These are phyloP conservation scores for Malurus melanocephalus DNA, from an alignment of 2,113 vertebrate genomes.

Conservation along the genomic window DNA sequence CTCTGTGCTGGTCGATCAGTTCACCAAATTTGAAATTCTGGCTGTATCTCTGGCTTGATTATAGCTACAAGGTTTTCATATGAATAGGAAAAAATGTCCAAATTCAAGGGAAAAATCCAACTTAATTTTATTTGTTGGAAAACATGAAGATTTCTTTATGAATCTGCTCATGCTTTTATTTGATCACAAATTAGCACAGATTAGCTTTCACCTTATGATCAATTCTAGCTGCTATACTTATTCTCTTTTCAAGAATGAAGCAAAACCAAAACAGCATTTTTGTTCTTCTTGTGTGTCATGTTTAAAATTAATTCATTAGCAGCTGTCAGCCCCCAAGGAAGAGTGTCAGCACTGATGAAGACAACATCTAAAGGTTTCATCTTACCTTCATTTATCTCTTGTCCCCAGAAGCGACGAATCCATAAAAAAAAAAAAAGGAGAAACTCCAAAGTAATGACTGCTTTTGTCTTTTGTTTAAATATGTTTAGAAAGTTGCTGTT, in stretches of 20 bases:
- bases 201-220: not conserved
- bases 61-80: not conserved
- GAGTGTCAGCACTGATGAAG: constrained; percentile 61
- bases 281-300: constrained; percentile 40
- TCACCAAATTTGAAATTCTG: not conserved
- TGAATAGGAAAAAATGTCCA: not conserved
- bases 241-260: not conserved
- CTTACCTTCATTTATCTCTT: constrained; percentile 67
- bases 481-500: constrained; percentile 43
- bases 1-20: not conserved
- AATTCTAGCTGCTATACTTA: not conserved
- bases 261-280: not conserved
- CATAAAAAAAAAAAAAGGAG: not conserved
- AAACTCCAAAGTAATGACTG: constrained; percentile 17
- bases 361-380: constrained; percentile 67
- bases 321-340: constrained; percentile 62
- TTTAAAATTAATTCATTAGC: constrained; percentile 72
- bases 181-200: not conserved
- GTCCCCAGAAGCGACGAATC: constrained; percentile 66
- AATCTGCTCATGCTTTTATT: not conserved
- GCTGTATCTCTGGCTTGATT: not conserved
- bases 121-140: not conserved
- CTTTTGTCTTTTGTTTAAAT: constrained; percentile 57
- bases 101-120: not conserved
- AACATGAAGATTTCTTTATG: not conserved